Evolutionary conservation across 2,797 vertebrate species (phyloP).

Genomic region (Diplodus puntazzo): DNA sequence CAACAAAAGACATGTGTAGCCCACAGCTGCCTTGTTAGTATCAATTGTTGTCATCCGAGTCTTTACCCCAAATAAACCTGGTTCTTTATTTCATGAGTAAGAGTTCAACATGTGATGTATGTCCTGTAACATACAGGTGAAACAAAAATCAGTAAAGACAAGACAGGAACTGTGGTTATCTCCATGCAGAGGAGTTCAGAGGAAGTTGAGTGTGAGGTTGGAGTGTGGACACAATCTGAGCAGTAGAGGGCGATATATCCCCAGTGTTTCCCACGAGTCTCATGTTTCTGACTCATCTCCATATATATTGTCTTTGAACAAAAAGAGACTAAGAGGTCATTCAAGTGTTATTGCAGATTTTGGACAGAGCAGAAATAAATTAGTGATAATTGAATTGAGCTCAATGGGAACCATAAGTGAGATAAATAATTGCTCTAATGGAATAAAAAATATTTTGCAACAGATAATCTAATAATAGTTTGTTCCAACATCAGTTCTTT

Average conservation of each 20-base stretch:
- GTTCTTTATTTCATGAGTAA: neutral
- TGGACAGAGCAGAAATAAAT: neutral
- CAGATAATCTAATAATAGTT: neutral
- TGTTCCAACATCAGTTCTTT: neutral
- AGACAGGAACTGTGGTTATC: neutral
- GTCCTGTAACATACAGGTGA: neutral
- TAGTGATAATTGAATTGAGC: neutral
- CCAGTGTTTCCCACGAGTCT: neutral
- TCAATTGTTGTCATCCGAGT: neutral
- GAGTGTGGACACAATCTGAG: neutral
- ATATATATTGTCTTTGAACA: neutral
- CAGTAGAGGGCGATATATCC: slow-evolving; percentile 54
- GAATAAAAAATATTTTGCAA: neutral
- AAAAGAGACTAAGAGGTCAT: neutral
- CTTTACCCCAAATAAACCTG: neutral
- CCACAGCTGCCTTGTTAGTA: too few relatives aligned
- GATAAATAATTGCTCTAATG: neutral
- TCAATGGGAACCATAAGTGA: too few relatives aligned
- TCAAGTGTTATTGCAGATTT: neutral
- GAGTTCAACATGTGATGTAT: neutral
- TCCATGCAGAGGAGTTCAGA: neutral
- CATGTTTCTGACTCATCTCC: neutral
- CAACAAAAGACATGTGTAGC: neutral
- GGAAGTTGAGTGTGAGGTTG: neutral
- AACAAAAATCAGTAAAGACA: neutral